A percentile compares a stretch with the other conserved stretches of the same genome.
Evolutionary conservation across 2,797 vertebrate species (phyloP).

Genomic region (Crocodylus rhombifer): DNA sequence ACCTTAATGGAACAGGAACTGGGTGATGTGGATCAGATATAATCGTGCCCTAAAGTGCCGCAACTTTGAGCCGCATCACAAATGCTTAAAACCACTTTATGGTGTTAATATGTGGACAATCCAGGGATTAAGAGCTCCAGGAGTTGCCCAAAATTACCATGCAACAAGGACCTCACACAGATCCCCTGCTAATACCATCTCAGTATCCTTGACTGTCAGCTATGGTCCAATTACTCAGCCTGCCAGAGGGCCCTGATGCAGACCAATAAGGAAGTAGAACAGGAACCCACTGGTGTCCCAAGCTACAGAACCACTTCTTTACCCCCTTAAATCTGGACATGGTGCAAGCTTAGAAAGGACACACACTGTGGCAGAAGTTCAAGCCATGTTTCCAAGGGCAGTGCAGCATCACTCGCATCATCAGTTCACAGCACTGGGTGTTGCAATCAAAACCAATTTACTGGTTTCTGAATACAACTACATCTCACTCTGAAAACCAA

Average conservation of each 20-base stretch:
- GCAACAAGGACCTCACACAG: neutral
- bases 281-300: neutral
- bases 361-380: no score
- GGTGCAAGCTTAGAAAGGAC: no score
- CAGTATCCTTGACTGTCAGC: neutral
- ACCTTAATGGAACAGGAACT: no score
- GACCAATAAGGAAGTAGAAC: neutral
- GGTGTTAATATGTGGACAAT: no score
- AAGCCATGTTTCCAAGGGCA: neutral
- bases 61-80: no score
- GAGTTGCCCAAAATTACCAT: no score
- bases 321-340: no score
- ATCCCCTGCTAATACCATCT: neutral
- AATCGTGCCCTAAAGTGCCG: no score
- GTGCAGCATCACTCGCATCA: neutral
- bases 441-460: neutral
- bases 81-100: no score
- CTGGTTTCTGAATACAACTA: neutral
- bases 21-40: no score
- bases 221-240: neutral
- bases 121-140: no score
- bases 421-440: neutral
- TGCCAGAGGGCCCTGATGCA: neutral
- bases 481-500: neutral
- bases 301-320: rapidly evolving